Percentiles rank a stretch among this genome's conserved stretches.
Evolutionary conservation across 2,888 invertebrate genomes (phyloP).

Genomic region (Leptinotarsa peninsularis): DNA sequence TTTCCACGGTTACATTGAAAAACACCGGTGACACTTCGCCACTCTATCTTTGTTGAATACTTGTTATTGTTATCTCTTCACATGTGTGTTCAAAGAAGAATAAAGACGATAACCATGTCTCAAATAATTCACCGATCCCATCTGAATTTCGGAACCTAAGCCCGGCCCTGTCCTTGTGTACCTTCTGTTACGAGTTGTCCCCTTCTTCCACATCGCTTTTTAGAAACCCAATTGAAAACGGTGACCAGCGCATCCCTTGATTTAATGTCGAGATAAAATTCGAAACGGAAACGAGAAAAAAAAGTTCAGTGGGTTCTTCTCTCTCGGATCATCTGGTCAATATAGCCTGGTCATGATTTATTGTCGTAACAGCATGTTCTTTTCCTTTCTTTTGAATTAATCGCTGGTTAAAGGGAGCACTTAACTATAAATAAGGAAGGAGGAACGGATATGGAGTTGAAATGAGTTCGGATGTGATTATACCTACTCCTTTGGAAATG

Average conservation of each 20-base stretch:
- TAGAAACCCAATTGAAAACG: slow-evolving; percentile 24
- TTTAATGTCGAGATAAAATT: slow-evolving; percentile 33
- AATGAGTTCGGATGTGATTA: no score
- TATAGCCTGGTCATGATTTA: slow-evolving; percentile 23
- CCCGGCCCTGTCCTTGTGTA: slow-evolving; percentile 33
- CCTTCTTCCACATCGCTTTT: slow-evolving; percentile 31
- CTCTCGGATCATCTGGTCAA: slow-evolving; percentile 26
- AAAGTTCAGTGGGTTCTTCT: slow-evolving; percentile 5
- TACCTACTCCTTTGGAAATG: background rate
- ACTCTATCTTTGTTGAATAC: no score
- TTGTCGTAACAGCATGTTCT: slow-evolving; percentile 9
- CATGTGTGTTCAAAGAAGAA: no score
- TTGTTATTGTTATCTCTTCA: no score
- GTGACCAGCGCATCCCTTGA: slow-evolving; percentile 36
- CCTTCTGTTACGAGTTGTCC: slow-evolving; percentile 32
- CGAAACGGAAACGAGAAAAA: slow-evolving; percentile 28
- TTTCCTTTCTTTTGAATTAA: slow-evolving; percentile 4
- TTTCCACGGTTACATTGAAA: no score
- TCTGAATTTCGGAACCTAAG: background rate
- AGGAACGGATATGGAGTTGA: background rate
- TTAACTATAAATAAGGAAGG: slow-evolving; percentile 1
- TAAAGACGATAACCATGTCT: no score
- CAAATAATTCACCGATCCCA: no score
- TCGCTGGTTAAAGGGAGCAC: slow-evolving; percentile 4
- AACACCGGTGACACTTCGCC: no score